phyloP scores from a whole-genome alignment of 2,888 invertebrate genomes.

The Tetranychus piercei region DNA sequence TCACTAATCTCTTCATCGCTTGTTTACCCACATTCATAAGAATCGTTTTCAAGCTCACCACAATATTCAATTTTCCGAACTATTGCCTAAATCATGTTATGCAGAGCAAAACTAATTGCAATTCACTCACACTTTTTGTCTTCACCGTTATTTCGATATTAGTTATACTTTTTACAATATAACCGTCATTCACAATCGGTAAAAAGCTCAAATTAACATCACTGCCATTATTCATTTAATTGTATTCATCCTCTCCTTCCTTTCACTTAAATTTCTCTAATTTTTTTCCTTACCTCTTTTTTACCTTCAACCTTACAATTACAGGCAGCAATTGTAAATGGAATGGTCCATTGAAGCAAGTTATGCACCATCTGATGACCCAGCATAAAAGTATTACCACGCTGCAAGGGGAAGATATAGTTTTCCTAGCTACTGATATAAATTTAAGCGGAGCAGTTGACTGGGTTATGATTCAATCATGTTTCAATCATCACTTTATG shows the following conservation, averaged over 20 bases:
- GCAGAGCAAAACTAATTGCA: not conserved
- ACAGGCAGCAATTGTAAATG: conserved; percentile 59
- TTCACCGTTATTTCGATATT: not conserved
- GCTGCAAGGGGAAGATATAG: conserved; percentile 74
- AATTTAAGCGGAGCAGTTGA: conserved; percentile 97
- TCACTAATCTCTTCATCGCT: too few relatives aligned
- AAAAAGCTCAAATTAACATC: too few relatives aligned
- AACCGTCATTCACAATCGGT: too few relatives aligned
- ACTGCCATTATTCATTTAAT: not conserved
- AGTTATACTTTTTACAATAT: not conserved
- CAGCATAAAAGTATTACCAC: conserved; percentile 43
- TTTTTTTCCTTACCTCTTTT: conserved; percentile 6
- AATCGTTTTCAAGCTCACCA: not conserved
- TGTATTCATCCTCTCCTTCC: not conserved
- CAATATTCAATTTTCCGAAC: not conserved
- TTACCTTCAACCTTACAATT: not conserved
- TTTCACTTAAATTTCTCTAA: not conserved
- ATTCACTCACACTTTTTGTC: not conserved
- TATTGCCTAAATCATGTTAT: not conserved
- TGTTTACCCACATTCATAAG: too few relatives aligned
- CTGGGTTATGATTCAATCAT: conserved; percentile 99
- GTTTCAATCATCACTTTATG: conserved; percentile 69
- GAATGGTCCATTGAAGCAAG: conserved; percentile 93
- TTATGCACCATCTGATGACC: conserved; percentile 90
- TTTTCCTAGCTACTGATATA: conserved; percentile 96